Conservation (phyloP, 2,113 vertebrate genomes). For the Laticauda colubrina region DNA sequence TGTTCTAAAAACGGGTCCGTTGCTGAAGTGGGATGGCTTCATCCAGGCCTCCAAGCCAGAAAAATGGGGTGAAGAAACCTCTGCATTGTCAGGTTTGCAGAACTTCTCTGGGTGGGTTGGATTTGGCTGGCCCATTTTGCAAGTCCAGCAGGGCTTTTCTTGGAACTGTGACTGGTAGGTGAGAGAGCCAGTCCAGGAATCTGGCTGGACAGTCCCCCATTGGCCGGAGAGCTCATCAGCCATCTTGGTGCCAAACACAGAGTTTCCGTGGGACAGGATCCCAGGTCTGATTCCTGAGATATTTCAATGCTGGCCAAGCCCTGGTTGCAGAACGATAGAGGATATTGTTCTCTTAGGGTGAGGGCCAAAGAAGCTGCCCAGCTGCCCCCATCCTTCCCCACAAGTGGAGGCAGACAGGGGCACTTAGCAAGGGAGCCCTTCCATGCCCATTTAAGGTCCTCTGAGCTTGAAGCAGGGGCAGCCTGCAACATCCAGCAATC, state of each 20-base stretch:
- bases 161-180: background rate
- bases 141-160: background rate
- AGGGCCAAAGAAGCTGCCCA: background rate
- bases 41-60: background rate
- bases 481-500: slow-evolving; percentile 19
- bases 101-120: background rate
- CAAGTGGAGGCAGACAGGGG: accelerated
- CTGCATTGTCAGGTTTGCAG: background rate
- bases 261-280: background rate
- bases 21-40: background rate
- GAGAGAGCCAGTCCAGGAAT: too few relatives aligned
- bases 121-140: background rate
- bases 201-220: background rate
- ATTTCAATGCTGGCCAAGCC: too few relatives aligned
- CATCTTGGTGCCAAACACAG: background rate
- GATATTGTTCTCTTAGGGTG: accelerated
- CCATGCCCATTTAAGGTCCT: background rate
- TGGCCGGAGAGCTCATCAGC: background rate
- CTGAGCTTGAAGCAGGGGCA: background rate
- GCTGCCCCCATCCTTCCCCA: background rate
- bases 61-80: background rate
- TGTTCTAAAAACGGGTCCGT: background rate
- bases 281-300: background rate
- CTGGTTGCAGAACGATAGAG: background rate
- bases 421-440: background rate